Base-by-base conservation (phyloP, 2,113 vertebrate genomes). In the Ammospiza nelsoni region DNA sequence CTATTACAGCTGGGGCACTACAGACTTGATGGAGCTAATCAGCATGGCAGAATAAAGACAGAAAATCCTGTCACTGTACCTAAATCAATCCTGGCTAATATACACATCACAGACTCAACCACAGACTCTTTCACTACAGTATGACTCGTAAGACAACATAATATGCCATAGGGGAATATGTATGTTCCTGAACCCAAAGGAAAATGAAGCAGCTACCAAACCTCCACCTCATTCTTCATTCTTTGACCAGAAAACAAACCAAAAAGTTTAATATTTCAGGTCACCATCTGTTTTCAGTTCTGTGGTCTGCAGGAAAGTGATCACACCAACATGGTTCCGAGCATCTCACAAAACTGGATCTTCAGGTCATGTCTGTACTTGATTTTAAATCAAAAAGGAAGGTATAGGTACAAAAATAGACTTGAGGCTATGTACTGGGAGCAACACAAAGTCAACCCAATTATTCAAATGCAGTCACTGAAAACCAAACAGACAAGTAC, bases 261-360 rank as follows among this genome's bases (percentile, higher is more conserved):
- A 74, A 54, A 23, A 61, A 1, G 31, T 92, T 91, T 88, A 68
- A 46, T 68, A 51, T 81, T 52, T 12, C 73, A 79, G 48, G 80
- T 11, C 58, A 75, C 58, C 37, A 35, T 61, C 72, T 68, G n/a
- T 46, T 90, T 92, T 89, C 6, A 7, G 43, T 78, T 76, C 25
- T 89, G 83, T 78, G 58, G 62, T 84, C 68, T 9, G 9, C 71
- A 75, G 19, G 15, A 90, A 37, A 69, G n/a, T 7, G 48, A 90
- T 92, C 19, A 0, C 2, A 13, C 6, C 5, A 6, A 37, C 37
- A 28, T 17, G 92, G 90, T 95, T 94, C 94, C 9, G 57, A 95
- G 80, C 41, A 58, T 61, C 83, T 89, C 65, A 94, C 88, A 96
- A 89, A 95, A 95, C 92, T 97, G 88, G 95, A 96, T 96, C 90